Evolutionary conservation across 2,888 invertebrate genomes (phyloP), one percentile per base, ranked within the genome.

Genomic region (Spodoptera picta): DNA sequence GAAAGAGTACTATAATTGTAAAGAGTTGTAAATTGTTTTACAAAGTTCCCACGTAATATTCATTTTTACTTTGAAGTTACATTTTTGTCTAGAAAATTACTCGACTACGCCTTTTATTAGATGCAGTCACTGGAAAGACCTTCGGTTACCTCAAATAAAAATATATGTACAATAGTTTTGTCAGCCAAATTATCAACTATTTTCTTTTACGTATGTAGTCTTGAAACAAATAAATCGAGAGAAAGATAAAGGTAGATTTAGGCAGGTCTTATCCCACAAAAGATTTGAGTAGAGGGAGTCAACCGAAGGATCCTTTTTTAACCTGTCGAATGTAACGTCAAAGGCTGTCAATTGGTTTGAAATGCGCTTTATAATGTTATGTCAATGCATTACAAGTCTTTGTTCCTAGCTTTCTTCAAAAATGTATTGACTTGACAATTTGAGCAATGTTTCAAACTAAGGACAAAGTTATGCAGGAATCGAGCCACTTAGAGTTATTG

Each of bases 1-100:
- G 27, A 27, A 36, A 36, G 7, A 36, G 9, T 7, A 6, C 9
- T 36, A 36, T 36, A 36, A 36, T 9, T 4, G 4, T 12, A 44
- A 66, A 47, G 11, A 19, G 19, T 47, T 47, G 55, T 23, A 47
- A 47, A 55, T 43, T 36, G 43, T 49, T 41, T 69, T 60, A 19
- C 19, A 49, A 60, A 60, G 43, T 69, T 9, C 7, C 36, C 36
- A 36, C 19, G 41, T 65, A 27, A 27, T 27, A 27, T 27, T 42
- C n/a, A 36, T 36, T 50, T 0, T 11, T 36, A 50, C 60, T 46
- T 60, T 60, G 7, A 64, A 50, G 46, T 50, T 19, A 69, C n/a
- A 19, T 60, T 46, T 50, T 50, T n/a, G 42, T 50, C 31, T 14
- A 46, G 19, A 61, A 69, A 36, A 36, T 36, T 36, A 36, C 36